Base-by-base conservation (phyloP, 2,888 invertebrate genomes). In the Serrognathus titanus region DNA sequence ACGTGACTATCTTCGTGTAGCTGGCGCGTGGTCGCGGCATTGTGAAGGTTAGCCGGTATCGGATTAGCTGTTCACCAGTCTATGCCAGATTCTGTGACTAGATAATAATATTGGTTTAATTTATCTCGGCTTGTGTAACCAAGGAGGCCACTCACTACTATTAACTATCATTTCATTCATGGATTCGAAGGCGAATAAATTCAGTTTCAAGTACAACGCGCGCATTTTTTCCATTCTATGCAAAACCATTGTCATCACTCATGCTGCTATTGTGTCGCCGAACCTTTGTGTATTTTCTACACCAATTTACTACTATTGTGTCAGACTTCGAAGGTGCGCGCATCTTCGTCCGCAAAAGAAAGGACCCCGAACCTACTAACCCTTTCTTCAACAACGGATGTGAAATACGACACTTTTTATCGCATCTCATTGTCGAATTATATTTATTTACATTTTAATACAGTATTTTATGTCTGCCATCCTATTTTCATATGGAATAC, bases 41-140 rank as follows among this genome's bases (percentile, higher is more conserved):
- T 75, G 75, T 74, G 74, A 75, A 75, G 75, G 75, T 75, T 72
- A 75, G 74, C 75, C 67, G 72, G 74, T 62, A 38, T 55, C 20
- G 12, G 48, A 52, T 52, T 53, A 55, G 24, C 43, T 20, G 43
- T 43, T 43, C 43, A 43, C 51, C 54, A 55, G 63, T 58, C 62
- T 63, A 61, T 65, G 63, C 74, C 72, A 72, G 75, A 75, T 75
- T 72, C 70, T 73, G 74, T 75, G 74, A 43, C 43, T 13, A 43
- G 12, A 20, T 11, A 43, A 43, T 20, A 10, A 9, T 13, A 43
- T 43, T 20, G 10, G 43, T 43, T 43, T 31, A 31, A 31, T 31
- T 31, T 31, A 31, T 31, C 24, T 31, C 24, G 24, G 24, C 24
- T 31, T 31, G 24, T 31, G 24, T 31, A 31, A 31, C 24, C 24